Evolutionary conservation across 2,113 vertebrate genomes (phyloP).

Genomic region (Anguilla rostrata): DNA sequence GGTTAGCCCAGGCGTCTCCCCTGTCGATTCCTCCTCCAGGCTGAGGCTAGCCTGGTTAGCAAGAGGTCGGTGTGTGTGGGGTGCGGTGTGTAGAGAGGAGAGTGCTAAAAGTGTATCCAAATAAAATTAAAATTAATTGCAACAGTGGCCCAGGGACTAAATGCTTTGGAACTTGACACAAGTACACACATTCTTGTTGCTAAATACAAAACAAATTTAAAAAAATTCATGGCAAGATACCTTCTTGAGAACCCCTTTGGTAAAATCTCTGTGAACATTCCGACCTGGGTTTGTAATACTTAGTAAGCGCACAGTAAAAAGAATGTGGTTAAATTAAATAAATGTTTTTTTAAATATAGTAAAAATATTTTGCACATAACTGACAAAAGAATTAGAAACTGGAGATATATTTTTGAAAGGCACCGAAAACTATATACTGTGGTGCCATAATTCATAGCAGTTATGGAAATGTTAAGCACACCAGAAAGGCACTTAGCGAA

Average conservation of each 20-base stretch:
- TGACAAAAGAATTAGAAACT: not conserved
- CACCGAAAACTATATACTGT: not conserved
- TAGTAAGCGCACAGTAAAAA: not conserved
- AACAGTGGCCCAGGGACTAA: not conserved
- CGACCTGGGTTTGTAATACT: not conserved
- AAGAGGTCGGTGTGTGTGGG: not conserved
- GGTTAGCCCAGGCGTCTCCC: not conserved
- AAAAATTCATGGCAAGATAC: not conserved
- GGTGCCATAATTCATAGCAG: not conserved
- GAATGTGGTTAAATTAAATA: not conserved
- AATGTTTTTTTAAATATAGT: not conserved
- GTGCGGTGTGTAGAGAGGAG: not conserved
- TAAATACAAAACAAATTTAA: not conserved
- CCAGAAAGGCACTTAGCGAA: conserved; percentile 10
- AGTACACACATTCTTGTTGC: not conserved
- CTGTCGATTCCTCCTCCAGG: not conserved
- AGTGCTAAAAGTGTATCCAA: not conserved
- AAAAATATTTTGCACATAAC: not conserved
- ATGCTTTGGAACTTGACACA: not conserved
- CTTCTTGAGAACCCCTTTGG: not conserved
- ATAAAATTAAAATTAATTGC: not conserved
- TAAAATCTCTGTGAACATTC: not conserved
- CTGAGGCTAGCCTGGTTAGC: conserved; percentile 4
- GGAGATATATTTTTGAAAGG: not conserved
- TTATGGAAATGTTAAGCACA: conserved; percentile 13